Evolutionary conservation across 2,888 invertebrate species (phyloP).

Genomic region (Stenodema calcarata): DNA sequence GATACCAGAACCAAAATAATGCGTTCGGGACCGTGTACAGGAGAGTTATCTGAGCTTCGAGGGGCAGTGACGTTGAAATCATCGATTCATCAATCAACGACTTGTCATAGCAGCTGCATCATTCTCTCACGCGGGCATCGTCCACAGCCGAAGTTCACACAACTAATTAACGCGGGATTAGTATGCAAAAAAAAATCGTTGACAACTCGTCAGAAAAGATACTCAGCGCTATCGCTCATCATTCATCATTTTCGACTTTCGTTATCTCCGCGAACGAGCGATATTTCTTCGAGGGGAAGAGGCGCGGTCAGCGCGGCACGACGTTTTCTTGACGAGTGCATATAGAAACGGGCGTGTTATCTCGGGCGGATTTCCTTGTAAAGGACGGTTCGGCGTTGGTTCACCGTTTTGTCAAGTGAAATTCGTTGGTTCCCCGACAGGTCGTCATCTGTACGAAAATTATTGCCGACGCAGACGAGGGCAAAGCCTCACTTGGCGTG

Average conservation of each 20-base stretch:
- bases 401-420: too few relatives aligned
- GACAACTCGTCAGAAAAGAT: conserved; percentile 38
- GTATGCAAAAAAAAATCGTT: conserved; percentile 43
- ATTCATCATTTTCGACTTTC: conserved; percentile 6
- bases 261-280: not conserved
- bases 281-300: not conserved
- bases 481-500: too few relatives aligned
- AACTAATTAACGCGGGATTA: conserved; percentile 44
- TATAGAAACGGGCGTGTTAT: not conserved
- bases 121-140: conserved; percentile 11
- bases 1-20: not conserved
- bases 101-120: conserved; percentile 13
- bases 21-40: not conserved
- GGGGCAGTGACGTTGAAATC: not conserved
- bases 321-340: not conserved
- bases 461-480: too few relatives aligned
- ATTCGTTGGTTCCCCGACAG: too few relatives aligned
- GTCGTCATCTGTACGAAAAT: too few relatives aligned
- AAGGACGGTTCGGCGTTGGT: not conserved
- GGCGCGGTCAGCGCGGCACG: not conserved
- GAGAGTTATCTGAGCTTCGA: not conserved
- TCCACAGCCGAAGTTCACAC: conserved; percentile 34
- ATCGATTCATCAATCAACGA: conserved; percentile 2
- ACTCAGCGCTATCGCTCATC: not conserved
- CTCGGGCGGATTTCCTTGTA: not conserved